Base-by-base conservation (phyloP, 2,888 invertebrate species). In the Lasiommata megera region DNA sequence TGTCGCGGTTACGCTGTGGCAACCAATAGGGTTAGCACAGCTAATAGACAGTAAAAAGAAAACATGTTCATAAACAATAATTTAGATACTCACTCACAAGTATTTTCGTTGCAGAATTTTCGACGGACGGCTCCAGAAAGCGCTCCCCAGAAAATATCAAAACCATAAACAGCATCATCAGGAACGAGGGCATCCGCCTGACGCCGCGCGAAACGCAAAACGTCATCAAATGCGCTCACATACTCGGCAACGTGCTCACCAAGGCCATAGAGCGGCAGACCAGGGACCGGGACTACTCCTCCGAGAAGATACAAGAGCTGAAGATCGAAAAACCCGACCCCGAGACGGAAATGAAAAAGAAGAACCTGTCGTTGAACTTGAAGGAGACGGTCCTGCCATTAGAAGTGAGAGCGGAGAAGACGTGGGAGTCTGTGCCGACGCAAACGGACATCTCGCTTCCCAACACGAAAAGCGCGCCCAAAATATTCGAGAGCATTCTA, bases 371-470 rank as follows among this genome's bases (percentile, higher is more conserved):
- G 0, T 62, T 90, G 17, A 77, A 88, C 44, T 66, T 90, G 67
- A 86, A 76, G 72, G 87, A 85, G 70, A 82, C 82, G 0, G 72
- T 65, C 8, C 55, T 77, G 67, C 87, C 88, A 0, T 60, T 74
- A 0, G 73, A 77, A 14, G 77, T 74, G 0, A 68, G 73, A 47
- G 76, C 76, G 38, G 80, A 79, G 67, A 84, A 76, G 72, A 80
- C 60, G 74, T 68, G 76, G 60, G 86, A 86, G 60, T 82, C 80
- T 0, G 85, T 77, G 0, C 84, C 82, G 0, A 89, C 89, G 0
- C 90, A 90, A 62, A 90, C 90, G 1, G 90, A 90, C 62, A 90
- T 90, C 46, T 90, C 90, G 2, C 61, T 89, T 34, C 90, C 90
- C 0, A 90, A 90, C 54, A 90, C 90, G 0, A 84, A 82, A 67